Evolutionary conservation across 2,113 vertebrate genomes (phyloP), one percentile per base, ranked within the genome.

Genomic region (Abramis brama): DNA sequence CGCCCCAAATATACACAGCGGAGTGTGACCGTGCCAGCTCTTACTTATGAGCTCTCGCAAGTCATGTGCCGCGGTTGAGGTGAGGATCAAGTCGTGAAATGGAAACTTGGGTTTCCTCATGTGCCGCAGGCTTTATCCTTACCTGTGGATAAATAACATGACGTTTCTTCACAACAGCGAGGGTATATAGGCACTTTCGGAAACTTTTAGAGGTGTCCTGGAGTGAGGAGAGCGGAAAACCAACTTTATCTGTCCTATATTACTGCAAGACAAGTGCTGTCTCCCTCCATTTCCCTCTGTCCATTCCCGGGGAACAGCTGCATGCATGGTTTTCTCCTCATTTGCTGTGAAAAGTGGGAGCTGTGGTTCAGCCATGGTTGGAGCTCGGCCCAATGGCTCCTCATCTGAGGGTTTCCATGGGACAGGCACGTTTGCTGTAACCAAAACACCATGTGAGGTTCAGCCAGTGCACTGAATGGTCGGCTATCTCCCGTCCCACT

Each of bases 281-380:
- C 52, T 77, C 87, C 78, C 12, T 39, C 47, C 70, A 47, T 64
- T 75, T 80, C 76, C 25, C 77, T 85, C 43, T 39, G 68, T 89
- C 50, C 60, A 76, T 89, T 92, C 87, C 81, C 47, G 86, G 90
- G 87, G 90, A 91, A 93, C 93, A 94, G 92, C 93, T 93, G 93
- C 92, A 90, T 86, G 89, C 91, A 92, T 85, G 92, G 91, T 92
- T 93, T 92, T 92, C 88, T 50, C 33, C 36, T 86, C 82, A 59
- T 86, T 86, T 55, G 39, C 84, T 73, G 43, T 71, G 57, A 80
- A 52, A 68, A 91, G 91, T 88, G 88, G 87, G 75, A 15, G 17
- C 33, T 93, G 91, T 82, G 93, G 92, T 91, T 93, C 90, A 86
- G 89, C 90, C 89, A 90, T 77, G 77, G 62, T 12, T 88, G 88